Evolutionary conservation across 2,888 invertebrate species (phyloP).

Genomic region (Hemaris fuciformis): DNA sequence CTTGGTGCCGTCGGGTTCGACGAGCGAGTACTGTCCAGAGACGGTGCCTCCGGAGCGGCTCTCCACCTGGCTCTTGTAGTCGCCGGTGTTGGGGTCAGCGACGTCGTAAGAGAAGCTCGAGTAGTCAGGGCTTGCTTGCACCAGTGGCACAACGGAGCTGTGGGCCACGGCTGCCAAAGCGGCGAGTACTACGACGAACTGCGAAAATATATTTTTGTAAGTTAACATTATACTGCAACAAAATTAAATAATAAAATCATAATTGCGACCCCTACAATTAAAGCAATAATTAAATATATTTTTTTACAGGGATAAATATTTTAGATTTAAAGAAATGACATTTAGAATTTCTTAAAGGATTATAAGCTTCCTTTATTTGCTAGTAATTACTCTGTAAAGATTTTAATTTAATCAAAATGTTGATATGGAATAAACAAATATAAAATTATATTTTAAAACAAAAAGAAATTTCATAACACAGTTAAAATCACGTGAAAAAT

Average conservation of each 20-base stretch:
- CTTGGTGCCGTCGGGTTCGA: constrained; percentile 78
- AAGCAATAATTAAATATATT: no score
- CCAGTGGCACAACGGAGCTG: constrained; percentile 55
- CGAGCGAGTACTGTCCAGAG: constrained; percentile 77
- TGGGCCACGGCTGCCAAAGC: constrained; percentile 57
- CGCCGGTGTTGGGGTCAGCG: constrained; percentile 79
- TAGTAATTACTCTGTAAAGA: no score
- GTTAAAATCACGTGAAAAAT: neutral
- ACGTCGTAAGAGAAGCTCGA: constrained; percentile 78
- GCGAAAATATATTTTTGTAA: constrained; percentile 25
- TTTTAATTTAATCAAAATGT: no score
- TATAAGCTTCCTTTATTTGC: no score
- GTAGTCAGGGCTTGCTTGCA: constrained; percentile 56
- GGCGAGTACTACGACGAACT: constrained; percentile 64
- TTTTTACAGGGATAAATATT: no score
- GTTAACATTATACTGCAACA: no score
- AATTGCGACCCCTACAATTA: no score
- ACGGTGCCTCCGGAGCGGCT: constrained; percentile 73
- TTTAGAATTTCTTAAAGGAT: no score
- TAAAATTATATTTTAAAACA: neutral
- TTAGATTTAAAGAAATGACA: no score
- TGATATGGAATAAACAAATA: no score
- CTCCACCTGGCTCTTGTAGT: constrained; percentile 79
- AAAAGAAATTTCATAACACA: neutral
- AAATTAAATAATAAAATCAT: no score